Conservation (phyloP, 1,140 invertebrate species). For the Zaprionus nigranus region DNA sequence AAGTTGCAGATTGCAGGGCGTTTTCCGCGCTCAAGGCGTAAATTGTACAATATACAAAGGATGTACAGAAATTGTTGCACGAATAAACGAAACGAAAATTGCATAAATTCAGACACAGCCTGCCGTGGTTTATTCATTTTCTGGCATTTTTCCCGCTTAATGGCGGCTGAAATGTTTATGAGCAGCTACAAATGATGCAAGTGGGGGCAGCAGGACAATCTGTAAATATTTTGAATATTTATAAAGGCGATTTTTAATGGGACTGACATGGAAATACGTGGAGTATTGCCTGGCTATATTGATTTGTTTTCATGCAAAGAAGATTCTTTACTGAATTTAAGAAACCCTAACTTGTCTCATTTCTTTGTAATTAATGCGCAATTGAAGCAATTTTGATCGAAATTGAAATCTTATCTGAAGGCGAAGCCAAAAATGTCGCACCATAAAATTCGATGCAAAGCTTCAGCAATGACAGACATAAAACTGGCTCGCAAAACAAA, state of each 20-base stretch:
- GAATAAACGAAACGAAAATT: slow-evolving; percentile 38
- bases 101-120: slow-evolving; percentile 35
- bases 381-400: slow-evolving; percentile 21
- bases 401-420: slow-evolving; percentile 29
- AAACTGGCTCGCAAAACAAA: slow-evolving; percentile 45
- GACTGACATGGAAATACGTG: background rate
- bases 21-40: slow-evolving; percentile 31
- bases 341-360: background rate
- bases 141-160: slow-evolving; percentile 26
- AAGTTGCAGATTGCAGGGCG: slow-evolving; percentile 14
- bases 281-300: background rate
- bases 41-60: slow-evolving; percentile 40
- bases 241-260: background rate
- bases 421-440: slow-evolving; percentile 39
- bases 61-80: slow-evolving; percentile 33
- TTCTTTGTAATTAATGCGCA: slow-evolving; percentile 23
- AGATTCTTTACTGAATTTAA: background rate
- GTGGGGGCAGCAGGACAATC: slow-evolving; percentile 8
- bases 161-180: slow-evolving; percentile 33
- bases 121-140: slow-evolving; percentile 35
- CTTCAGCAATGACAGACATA: slow-evolving; percentile 39
- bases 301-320: background rate
- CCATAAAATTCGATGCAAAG: slow-evolving; percentile 49
- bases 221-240: slow-evolving; percentile 15
- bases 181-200: slow-evolving; percentile 25